A percentile compares a stretch with the other conserved stretches of the same genome.
phyloP scores from a whole-genome alignment of 2,797 vertebrate species.

The Thalassophryne amazonica region DNA sequence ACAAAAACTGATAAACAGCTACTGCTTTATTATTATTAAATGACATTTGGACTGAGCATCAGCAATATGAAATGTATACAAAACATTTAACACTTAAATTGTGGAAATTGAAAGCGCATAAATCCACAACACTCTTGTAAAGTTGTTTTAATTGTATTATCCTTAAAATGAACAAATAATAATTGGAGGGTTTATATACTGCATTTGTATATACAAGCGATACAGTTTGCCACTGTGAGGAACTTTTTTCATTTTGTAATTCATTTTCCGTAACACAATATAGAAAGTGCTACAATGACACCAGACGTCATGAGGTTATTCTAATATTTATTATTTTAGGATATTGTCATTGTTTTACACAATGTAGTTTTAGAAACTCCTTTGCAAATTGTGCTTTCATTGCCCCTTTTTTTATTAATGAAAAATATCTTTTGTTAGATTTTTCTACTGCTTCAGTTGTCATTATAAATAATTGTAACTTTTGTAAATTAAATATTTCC shows the following conservation, averaged over 20 bases:
- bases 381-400: neutral
- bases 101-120: no score
- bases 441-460: slow-evolving; percentile 55
- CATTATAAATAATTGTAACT: slow-evolving; percentile 75
- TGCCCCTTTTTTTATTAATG: no score
- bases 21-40: slow-evolving; percentile 20
- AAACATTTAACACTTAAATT: no score
- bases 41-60: slow-evolving; percentile 13
- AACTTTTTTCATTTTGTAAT: slow-evolving; percentile 9
- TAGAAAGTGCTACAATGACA: slow-evolving; percentile 14
- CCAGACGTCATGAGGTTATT: slow-evolving; percentile 47
- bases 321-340: slow-evolving; percentile 59
- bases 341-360: slow-evolving; percentile 27
- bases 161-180: no score
- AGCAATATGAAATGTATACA: no score
- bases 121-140: no score
- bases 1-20: no score
- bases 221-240: no score
- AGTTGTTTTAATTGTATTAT: no score
- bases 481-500: slow-evolving; percentile 73
- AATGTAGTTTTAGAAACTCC: slow-evolving; percentile 28
- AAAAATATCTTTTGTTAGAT: slow-evolving; percentile 44
- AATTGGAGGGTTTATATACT: no score
- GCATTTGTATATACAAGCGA: no score
- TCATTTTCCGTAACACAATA: slow-evolving; percentile 11